A percentile compares a stretch with the other conserved stretches of the same genome.
These are phyloP conservation scores for Cephus cinctus DNA, from an alignment of 1,140 invertebrate genomes.

Conservation along the genomic window DNA sequence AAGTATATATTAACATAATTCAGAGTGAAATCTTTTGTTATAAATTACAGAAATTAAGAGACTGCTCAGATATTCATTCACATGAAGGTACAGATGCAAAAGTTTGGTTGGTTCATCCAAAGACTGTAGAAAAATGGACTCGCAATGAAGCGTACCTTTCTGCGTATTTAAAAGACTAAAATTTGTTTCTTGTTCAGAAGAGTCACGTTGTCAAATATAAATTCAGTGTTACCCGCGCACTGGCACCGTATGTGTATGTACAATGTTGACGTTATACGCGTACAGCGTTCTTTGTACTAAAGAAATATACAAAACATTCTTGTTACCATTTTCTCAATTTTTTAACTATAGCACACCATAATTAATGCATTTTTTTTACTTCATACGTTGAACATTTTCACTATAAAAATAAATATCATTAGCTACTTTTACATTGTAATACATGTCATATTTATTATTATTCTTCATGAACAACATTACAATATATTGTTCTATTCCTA, in stretches of 20 bases:
- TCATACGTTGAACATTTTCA: not conserved
- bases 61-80: conserved; percentile 43
- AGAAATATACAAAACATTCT: conserved; percentile 9
- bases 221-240: too few species aligned
- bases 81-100: conserved; percentile 45
- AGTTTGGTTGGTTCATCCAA: conserved; percentile 40
- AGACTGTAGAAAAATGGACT: conserved; percentile 30
- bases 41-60: conserved; percentile 41
- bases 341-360: not conserved
- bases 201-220: not conserved
- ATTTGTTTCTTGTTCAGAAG: not conserved
- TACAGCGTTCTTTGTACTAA: too few species aligned
- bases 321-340: not conserved
- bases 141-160: conserved; percentile 44
- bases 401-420: conserved; percentile 7
- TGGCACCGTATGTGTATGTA: too few species aligned
- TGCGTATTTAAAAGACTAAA: conserved; percentile 34
- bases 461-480: conserved; percentile 23
- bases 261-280: too few species aligned
- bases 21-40: conserved; percentile 1
- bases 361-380: not conserved
- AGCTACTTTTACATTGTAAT: too few species aligned
- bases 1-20: conserved; percentile 3
- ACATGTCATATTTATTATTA: too few species aligned
- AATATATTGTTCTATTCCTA: conserved; percentile 12